Evolutionary conservation across 2,888 invertebrate species (phyloP).

Genomic region (Gerris lacustris): DNA sequence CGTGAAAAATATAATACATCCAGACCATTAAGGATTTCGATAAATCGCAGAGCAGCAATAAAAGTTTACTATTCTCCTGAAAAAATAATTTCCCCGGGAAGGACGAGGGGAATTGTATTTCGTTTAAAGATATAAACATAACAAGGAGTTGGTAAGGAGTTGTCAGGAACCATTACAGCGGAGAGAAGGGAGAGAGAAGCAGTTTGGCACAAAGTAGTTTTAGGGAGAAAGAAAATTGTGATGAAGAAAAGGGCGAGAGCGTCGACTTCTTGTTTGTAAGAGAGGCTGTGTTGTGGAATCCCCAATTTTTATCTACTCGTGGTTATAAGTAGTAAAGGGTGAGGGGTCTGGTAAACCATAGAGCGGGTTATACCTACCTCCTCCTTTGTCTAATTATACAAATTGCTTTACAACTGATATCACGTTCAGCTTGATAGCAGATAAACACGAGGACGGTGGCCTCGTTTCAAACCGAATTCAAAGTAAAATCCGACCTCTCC

Average conservation of each 20-base stretch:
- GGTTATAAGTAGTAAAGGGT: not conserved
- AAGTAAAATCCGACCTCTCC: not conserved
- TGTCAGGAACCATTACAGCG: not conserved
- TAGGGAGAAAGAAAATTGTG: not conserved
- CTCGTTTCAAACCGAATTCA: not conserved
- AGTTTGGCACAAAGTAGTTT: not conserved
- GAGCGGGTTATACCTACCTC: too few relatives aligned
- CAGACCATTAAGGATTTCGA: not conserved
- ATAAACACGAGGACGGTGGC: not conserved
- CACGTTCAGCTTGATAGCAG: not conserved
- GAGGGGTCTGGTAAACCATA: too few relatives aligned
- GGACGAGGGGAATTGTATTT: not conserved
- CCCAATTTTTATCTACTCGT: not conserved
- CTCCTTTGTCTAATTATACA: not conserved
- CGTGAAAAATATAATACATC: not conserved
- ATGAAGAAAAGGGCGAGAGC: not conserved
- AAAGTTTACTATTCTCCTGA: not conserved
- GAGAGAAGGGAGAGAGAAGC: not conserved
- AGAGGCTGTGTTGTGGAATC: not conserved
- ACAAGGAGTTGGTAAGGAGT: not conserved
- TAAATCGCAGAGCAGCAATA: not conserved
- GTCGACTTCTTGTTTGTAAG: too few relatives aligned
- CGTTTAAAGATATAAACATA: too few relatives aligned
- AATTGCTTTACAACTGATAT: constrained; percentile 3
- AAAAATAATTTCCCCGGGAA: not conserved